A percentile compares a stretch with the other conserved stretches of the same genome.
These are phyloP conservation scores for Lerema accius DNA, from an alignment of 1,140 invertebrate genomes.

Conservation along the genomic window DNA sequence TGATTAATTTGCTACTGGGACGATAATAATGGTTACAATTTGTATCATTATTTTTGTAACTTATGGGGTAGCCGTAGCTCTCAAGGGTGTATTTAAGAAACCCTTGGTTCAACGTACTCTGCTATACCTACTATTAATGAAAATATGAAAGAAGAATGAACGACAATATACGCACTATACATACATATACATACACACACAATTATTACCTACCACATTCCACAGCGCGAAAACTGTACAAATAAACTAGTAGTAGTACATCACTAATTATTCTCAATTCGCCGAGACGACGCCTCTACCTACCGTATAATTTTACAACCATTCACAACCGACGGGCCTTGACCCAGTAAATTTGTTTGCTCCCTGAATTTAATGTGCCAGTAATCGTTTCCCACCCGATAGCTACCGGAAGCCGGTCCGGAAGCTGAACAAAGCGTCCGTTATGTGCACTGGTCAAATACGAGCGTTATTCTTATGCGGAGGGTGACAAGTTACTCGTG, in stretches of 20 bases:
- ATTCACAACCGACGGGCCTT: slow-evolving; percentile 55
- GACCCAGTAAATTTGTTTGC: slow-evolving; percentile 66
- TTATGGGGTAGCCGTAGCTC: no score
- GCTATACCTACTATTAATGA: no score
- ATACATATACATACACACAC: no score
- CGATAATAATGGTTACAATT: no score
- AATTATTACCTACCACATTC: no score
- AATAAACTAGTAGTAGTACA: slow-evolving; percentile 4
- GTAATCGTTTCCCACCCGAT: slow-evolving; percentile 58
- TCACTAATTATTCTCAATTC: slow-evolving; percentile 49
- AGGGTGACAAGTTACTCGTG: slow-evolving; percentile 15
- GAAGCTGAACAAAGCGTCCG: slow-evolving; percentile 68
- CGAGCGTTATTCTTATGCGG: slow-evolving; percentile 32
- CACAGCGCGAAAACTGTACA: background rate
- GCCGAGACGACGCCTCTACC: slow-evolving; percentile 10
- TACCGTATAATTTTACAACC: slow-evolving; percentile 37
- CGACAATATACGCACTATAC: no score
- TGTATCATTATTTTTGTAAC: no score
- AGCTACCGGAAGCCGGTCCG: slow-evolving; percentile 58
- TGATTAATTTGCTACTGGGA: no score
- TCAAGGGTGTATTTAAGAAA: no score
- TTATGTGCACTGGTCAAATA: slow-evolving; percentile 53
- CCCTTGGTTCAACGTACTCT: no score
- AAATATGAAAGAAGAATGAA: no score
- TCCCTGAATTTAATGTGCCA: slow-evolving; percentile 52